Percentiles rank a stretch among this genome's conserved stretches.
Conservation (phyloP, 2,888 invertebrate species). For the Notodonta ziczac region DNA sequence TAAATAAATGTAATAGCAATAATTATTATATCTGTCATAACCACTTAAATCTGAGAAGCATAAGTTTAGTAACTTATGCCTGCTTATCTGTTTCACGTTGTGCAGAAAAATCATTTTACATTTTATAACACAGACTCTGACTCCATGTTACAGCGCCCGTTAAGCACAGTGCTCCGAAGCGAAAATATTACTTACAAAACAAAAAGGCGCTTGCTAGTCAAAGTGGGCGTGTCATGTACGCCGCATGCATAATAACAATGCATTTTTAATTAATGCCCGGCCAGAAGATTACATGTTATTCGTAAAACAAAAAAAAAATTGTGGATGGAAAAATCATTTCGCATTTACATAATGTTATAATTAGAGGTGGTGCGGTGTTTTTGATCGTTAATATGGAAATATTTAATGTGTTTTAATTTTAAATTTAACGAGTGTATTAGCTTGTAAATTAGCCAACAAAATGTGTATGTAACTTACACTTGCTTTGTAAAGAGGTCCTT, state of each 20-base stretch:
- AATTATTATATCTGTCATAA: too few relatives aligned
- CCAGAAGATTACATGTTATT: constrained; percentile 19
- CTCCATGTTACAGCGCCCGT: not conserved
- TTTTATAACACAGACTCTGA: not conserved
- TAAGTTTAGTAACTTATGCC: too few relatives aligned
- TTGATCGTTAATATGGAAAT: not conserved
- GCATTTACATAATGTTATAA: constrained; percentile 3
- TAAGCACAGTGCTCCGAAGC: not conserved
- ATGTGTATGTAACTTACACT: not conserved
- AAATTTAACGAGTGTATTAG: not conserved
- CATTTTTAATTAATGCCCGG: constrained; percentile 29
- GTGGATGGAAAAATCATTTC: constrained; percentile 7
- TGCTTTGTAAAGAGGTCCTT: too few relatives aligned
- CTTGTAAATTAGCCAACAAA: not conserved
- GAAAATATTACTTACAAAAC: constrained; percentile 7
- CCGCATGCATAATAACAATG: constrained; percentile 33
- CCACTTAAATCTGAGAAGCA: too few relatives aligned
- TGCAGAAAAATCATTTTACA: not conserved
- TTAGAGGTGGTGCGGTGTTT: not conserved
- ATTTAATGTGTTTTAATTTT: not conserved
- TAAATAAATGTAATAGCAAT: too few relatives aligned
- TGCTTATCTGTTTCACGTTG: too few relatives aligned
- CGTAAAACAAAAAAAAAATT: constrained; percentile 14
- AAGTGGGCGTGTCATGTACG: constrained; percentile 29
- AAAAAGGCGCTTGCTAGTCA: constrained; percentile 3